Evolutionary conservation across 2,797 vertebrate genomes (phyloP), one percentile per base, ranked within the genome.

Genomic region (Chaenodraco wilsoni): DNA sequence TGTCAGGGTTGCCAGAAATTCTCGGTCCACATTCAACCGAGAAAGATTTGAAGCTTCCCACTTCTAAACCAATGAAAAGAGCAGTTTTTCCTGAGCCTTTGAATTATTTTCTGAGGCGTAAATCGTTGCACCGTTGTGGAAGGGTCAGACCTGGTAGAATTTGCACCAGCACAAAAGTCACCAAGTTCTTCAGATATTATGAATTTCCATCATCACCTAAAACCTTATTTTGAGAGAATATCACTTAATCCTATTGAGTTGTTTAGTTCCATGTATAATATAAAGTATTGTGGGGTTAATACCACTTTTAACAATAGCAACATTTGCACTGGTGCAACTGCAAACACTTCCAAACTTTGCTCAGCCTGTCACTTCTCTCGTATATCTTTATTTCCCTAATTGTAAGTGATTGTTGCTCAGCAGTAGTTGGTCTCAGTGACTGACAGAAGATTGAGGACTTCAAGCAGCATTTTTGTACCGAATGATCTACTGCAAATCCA

Each of bases 111-210:
- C 58, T 31, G 87, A 87, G 85, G 83, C 66, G 48, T 61, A 84
- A 79, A 73, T 77, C 6, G 19, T 76, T 76, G 84, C 76, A 64
- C 73, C 43, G 23, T 67, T 73, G 76, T 72, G 55, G 74, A 78
- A 81, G 58, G 74, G 78, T 87, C 83, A 76, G 64, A 82, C 73
- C 76, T 83, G 79, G 73, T 82, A 67, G 89, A 73, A 88, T 87
- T 92, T 93, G 85, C 88, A 92, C 90, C 91, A 92, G 91, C 91
- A 91, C 72, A 91, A 88, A 85, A 78, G 69, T 82, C 82, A 81
- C 61, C 63, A 66, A 45, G 81, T 84, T 73, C 40, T 78, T 69
- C 46, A 50, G 65, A 44, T 49, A 15, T 65, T 4, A 65, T 52
- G 14, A 46, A 61, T 83, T 69, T 19, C 72, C 58, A 61, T 81